A percentile compares a stretch with the other conserved stretches of the same genome.
These are phyloP conservation scores for Microcebus griseorufus DNA, from an alignment of 2,113 vertebrate species.

Conservation along the genomic window DNA sequence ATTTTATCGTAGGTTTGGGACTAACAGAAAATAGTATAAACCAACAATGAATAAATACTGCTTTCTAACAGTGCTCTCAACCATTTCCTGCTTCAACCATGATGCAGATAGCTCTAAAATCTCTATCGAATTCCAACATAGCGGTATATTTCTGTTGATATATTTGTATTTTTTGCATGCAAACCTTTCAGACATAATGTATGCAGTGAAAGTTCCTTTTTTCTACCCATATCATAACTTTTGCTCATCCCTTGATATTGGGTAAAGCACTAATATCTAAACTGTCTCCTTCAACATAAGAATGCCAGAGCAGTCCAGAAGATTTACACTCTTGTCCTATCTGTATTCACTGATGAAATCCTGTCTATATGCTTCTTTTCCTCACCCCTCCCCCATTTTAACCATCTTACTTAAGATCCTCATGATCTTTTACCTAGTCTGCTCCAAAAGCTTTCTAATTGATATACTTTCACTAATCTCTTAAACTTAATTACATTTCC, in stretches of 20 bases:
- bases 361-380: background rate
- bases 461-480: conserved; percentile 3
- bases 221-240: background rate
- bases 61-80: background rate
- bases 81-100: background rate
- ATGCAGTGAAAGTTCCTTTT: background rate
- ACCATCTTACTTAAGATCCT: background rate
- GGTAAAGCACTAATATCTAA: background rate
- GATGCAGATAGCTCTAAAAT: background rate
- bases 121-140: background rate
- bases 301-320: background rate
- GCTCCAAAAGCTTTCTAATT: background rate
- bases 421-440: background rate
- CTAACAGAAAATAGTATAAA: background rate
- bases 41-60: background rate
- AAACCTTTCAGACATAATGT: background rate
- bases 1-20: background rate
- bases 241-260: background rate
- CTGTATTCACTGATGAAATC: background rate
- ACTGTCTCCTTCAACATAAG: background rate
- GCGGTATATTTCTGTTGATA: background rate
- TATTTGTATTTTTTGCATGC: background rate
- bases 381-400: background rate
- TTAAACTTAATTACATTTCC: conserved; percentile 14
- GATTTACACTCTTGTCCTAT: background rate